A percentile compares a stretch with the other conserved stretches of the same genome.
Conservation (phyloP, 2,797 vertebrate genomes). For the Poecilia picta region DNA sequence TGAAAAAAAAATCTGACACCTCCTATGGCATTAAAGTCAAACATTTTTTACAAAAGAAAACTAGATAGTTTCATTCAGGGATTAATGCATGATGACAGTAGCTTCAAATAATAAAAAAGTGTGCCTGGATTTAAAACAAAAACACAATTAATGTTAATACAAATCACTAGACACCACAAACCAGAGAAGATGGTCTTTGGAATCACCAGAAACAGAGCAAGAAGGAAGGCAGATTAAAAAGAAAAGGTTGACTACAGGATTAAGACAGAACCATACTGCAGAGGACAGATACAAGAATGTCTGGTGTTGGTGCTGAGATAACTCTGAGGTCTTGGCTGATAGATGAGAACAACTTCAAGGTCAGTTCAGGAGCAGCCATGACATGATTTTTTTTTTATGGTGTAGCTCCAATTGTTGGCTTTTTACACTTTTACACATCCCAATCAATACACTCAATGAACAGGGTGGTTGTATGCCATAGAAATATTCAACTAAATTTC, state of each 20-base stretch:
- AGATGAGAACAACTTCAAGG: conserved; percentile 65
- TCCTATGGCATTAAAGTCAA: not conserved
- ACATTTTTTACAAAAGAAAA: not conserved
- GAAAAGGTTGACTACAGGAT: conserved; percentile 24
- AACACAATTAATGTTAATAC: not conserved
- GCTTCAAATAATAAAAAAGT: conserved; percentile 9
- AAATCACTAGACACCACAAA: not conserved
- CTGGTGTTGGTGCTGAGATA: conserved; percentile 53
- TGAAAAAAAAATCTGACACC: conserved; percentile 17
- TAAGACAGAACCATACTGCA: conserved; percentile 48
- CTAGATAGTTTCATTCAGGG: conserved; percentile 12
- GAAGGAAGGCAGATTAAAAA: conserved; percentile 22
- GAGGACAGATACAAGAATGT: conserved; percentile 34
- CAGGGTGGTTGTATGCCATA: not conserved
- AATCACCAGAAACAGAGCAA: not conserved
- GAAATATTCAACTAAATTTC: not conserved
- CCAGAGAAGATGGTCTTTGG: not conserved
- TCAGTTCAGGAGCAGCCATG: conserved; percentile 49
- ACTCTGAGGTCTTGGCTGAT: conserved; percentile 39
- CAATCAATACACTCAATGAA: not conserved
- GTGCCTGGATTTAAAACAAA: not conserved
- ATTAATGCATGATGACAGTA: not conserved
- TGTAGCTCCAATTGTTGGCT: not conserved
- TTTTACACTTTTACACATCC: not conserved
- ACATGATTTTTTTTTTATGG: conserved; percentile 35